These are phyloP conservation scores for Nyctibius bracteatus DNA, from an alignment of 2,113 vertebrate species.

Conservation along the genomic window DNA sequence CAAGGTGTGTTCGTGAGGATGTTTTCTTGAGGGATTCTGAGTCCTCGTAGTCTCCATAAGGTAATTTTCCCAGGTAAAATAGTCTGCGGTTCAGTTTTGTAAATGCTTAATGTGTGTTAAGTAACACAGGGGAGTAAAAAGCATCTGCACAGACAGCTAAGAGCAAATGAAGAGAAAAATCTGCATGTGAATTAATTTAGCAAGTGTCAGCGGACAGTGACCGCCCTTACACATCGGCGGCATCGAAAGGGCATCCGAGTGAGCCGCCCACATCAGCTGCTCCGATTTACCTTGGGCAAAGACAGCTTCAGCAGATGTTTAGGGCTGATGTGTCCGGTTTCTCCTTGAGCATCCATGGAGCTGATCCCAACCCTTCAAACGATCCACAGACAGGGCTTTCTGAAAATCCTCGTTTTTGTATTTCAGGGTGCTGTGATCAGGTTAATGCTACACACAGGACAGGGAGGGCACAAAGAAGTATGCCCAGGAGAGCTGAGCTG, in stretches of 20 bases:
- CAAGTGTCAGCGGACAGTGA: fast-evolving
- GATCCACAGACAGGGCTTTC: background rate
- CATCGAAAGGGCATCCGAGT: background rate
- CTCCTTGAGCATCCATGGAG: background rate
- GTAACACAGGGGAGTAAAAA: background rate
- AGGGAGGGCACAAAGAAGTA: background rate
- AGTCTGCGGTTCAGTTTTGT: background rate
- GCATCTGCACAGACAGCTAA: background rate
- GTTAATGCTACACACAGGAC: fast-evolving
- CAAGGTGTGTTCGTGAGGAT: background rate
- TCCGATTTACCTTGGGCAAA: background rate
- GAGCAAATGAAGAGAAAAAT: background rate
- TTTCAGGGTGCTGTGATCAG: background rate
- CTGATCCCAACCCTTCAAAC: fast-evolving
- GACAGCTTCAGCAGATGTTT: background rate
- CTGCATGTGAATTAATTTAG: background rate
- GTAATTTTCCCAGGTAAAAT: background rate
- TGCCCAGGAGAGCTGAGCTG: background rate
- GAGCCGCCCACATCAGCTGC: background rate
- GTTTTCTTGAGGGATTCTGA: background rate
- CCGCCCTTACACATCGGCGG: background rate
- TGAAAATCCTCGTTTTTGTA: background rate
- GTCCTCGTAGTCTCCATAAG: background rate
- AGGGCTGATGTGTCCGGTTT: background rate
- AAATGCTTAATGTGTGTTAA: background rate